Conservation (phyloP, 2,113 vertebrate genomes). For the Microtus richardsoni region DNA sequence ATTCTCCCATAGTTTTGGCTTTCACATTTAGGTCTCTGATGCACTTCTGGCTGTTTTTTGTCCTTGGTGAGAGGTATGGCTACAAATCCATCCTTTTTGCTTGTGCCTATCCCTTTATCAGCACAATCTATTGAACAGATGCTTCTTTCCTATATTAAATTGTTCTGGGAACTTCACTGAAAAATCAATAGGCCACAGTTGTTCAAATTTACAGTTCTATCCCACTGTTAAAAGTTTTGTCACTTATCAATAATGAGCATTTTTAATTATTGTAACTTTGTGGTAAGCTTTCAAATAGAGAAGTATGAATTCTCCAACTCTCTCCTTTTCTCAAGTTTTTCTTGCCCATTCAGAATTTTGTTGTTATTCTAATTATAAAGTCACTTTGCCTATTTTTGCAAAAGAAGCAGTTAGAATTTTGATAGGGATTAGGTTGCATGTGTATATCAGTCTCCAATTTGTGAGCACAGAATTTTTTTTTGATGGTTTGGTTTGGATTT, state of each 20-base stretch:
- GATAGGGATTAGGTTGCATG: not conserved
- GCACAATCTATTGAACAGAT: not conserved
- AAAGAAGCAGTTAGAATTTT: not conserved
- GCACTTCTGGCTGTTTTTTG: not conserved
- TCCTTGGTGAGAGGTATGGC: not conserved
- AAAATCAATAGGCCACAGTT: not conserved
- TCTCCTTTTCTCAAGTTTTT: not conserved
- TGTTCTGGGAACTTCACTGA: not conserved
- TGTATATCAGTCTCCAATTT: not conserved
- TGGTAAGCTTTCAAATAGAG: not conserved
- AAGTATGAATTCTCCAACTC: not conserved
- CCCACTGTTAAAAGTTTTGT: not conserved
- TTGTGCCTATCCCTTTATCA: not conserved
- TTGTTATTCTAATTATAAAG: not conserved
- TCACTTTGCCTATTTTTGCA: not conserved
- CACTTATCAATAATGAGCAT: not conserved
- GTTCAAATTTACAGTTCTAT: not conserved
- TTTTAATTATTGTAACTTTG: not conserved
- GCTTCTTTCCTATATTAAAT: not conserved
- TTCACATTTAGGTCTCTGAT: not conserved
- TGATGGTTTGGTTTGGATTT: not conserved
- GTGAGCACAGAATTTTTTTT: not conserved
- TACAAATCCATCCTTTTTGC: not conserved
- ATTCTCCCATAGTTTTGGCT: not conserved
- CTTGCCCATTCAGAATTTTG: not conserved